phyloP scores from a whole-genome alignment of 2,888 invertebrate genomes.

The Pyralis farinalis region DNA sequence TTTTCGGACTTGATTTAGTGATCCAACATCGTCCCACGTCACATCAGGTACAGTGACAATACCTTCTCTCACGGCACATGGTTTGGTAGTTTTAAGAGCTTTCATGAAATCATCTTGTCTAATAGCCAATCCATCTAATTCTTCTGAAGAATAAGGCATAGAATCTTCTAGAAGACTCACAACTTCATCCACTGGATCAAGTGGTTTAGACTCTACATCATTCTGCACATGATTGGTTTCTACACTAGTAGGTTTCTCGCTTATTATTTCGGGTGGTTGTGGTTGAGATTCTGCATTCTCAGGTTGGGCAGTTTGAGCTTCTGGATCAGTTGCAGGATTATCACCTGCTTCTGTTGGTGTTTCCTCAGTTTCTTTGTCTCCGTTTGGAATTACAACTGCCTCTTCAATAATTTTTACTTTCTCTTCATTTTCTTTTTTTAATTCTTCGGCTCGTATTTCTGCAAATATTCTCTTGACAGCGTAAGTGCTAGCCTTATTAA shows the following conservation, averaged over 20 bases:
- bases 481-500: slow-evolving; percentile 92
- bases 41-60: slow-evolving; percentile 98
- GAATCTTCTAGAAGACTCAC: slow-evolving; percentile 85
- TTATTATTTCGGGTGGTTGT: slow-evolving; percentile 12
- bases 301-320: slow-evolving; percentile 30
- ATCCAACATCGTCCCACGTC: slow-evolving; percentile 98
- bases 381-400: slow-evolving; percentile 52
- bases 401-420: slow-evolving; percentile 32
- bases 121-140: slow-evolving; percentile 84
- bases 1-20: slow-evolving; percentile 91
- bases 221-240: slow-evolving; percentile 30
- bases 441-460: slow-evolving; percentile 41
- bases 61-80: slow-evolving; percentile 97
- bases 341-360: slow-evolving; percentile 28
- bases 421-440: slow-evolving; percentile 22
- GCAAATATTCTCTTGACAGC: slow-evolving; percentile 86
- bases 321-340: slow-evolving; percentile 30
- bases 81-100: slow-evolving; percentile 92
- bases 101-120: slow-evolving; percentile 88
- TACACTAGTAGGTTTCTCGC: slow-evolving; percentile 14
- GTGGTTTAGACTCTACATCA: slow-evolving; percentile 25
- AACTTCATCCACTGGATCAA: slow-evolving; percentile 71
- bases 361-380: slow-evolving; percentile 53
- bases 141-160: slow-evolving; percentile 82
- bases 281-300: slow-evolving; percentile 24